Evolutionary conservation across 2,888 invertebrate genomes (phyloP).

Genomic region (Athalia cordata): DNA sequence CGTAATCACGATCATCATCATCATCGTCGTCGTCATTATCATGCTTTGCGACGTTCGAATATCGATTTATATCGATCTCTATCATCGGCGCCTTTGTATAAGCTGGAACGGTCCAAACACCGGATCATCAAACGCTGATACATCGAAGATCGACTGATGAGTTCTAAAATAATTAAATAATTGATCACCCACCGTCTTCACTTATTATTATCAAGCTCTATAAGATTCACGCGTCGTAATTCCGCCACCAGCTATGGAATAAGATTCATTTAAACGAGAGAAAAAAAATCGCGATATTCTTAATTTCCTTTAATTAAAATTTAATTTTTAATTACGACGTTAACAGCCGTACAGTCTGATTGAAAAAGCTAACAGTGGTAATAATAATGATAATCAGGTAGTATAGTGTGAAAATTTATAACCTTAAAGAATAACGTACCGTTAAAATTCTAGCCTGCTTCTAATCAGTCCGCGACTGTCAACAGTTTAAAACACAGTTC

Average conservation of each 20-base stretch:
- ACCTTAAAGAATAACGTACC: background rate
- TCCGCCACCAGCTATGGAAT: background rate
- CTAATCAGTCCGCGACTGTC: constrained; percentile 42
- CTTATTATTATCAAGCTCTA: background rate
- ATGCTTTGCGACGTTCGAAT: constrained; percentile 17
- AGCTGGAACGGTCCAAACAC: constrained; percentile 31
- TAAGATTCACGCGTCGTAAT: background rate
- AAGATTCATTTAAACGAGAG: background rate
- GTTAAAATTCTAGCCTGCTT: constrained; percentile 15
- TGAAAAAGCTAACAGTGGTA: no score
- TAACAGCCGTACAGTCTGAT: no score
- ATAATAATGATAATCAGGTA: no score
- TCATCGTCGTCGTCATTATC: constrained; percentile 3
- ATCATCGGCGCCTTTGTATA: constrained; percentile 41
- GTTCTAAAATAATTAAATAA: constrained; percentile 34
- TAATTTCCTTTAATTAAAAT: no score
- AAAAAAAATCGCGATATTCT: no score
- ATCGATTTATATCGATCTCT: constrained; percentile 41
- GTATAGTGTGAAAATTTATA: no score
- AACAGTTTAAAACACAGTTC: constrained; percentile 39
- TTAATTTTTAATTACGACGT: no score
- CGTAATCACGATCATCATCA: no score
- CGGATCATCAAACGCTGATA: constrained; percentile 14
- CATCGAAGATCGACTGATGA: constrained; percentile 8
- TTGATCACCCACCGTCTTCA: background rate